These are phyloP conservation scores for Pandemis cinnamomeana DNA, from an alignment of 2,888 invertebrate species.

Conservation along the genomic window DNA sequence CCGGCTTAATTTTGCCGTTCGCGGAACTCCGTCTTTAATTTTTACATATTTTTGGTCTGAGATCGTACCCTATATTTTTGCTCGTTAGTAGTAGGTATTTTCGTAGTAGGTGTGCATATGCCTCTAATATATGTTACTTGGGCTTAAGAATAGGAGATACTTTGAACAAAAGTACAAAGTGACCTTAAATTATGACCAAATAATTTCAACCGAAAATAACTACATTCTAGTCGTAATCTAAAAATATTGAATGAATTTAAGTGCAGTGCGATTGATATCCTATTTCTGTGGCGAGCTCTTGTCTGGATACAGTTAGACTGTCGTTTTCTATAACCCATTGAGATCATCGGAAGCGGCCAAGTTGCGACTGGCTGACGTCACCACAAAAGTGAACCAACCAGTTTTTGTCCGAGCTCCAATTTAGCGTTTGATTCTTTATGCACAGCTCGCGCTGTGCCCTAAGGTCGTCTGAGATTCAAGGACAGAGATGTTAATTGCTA, in stretches of 20 bases:
- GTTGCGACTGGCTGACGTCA: conserved; percentile 73
- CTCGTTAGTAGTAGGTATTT: no score
- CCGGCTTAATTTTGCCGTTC: no score
- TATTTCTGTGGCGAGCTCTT: neutral
- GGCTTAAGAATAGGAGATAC: no score
- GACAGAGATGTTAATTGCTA: conserved; percentile 69
- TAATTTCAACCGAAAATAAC: no score
- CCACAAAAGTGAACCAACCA: conserved; percentile 66
- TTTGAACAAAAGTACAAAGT: no score
- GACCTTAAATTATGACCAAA: no score
- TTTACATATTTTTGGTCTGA: no score
- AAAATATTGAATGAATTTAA: neutral
- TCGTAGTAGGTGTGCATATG: no score
- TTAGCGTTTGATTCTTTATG: conserved; percentile 81
- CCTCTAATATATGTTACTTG: no score
- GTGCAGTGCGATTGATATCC: neutral
- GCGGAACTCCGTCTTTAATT: no score
- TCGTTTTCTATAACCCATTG: conserved; percentile 36
- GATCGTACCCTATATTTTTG: no score
- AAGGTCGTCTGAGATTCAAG: conserved; percentile 79
- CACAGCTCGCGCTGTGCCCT: conserved; percentile 75
- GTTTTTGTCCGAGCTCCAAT: conserved; percentile 76
- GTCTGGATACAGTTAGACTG: conserved; percentile 37
- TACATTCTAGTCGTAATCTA: no score
- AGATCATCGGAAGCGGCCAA: conserved; percentile 66